Evolutionary conservation across 2,888 invertebrate genomes (phyloP).

Genomic region (Physocephala rufipes): DNA sequence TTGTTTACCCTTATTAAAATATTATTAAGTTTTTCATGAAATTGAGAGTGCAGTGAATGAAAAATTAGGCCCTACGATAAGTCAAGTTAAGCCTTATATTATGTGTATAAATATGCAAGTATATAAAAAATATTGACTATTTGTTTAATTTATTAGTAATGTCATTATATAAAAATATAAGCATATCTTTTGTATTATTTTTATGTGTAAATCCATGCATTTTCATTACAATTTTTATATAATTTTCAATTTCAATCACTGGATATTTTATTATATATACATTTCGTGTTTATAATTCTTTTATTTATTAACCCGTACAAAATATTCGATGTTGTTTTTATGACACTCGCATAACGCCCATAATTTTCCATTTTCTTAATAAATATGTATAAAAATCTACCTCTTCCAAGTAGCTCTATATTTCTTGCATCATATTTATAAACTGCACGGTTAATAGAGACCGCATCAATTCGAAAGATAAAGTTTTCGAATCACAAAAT

Average conservation of each 20-base stretch:
- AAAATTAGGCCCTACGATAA: no score
- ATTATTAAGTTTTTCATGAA: no score
- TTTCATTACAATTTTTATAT: not conserved
- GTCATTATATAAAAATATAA: constrained; percentile 22
- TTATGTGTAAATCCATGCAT: not conserved
- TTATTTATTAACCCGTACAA: not conserved
- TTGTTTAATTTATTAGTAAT: no score
- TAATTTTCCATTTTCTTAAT: no score
- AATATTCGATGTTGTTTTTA: not conserved
- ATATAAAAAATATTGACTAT: constrained; percentile 18
- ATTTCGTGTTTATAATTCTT: constrained; percentile 13
- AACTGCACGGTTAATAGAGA: no score
- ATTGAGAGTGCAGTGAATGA: no score
- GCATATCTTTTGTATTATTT: not conserved
- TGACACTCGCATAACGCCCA: not conserved
- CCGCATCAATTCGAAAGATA: no score
- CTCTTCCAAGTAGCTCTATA: no score
- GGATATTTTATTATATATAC: constrained; percentile 13
- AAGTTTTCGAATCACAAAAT: no score
- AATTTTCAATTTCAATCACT: not conserved
- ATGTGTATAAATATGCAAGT: constrained; percentile 11
- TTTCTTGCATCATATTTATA: no score
- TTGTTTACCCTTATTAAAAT: no score
- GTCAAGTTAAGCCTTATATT: not conserved
- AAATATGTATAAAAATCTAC: no score